Evolutionary conservation across 2,888 invertebrate genomes (phyloP).

Genomic region (Drosophila formosana): DNA sequence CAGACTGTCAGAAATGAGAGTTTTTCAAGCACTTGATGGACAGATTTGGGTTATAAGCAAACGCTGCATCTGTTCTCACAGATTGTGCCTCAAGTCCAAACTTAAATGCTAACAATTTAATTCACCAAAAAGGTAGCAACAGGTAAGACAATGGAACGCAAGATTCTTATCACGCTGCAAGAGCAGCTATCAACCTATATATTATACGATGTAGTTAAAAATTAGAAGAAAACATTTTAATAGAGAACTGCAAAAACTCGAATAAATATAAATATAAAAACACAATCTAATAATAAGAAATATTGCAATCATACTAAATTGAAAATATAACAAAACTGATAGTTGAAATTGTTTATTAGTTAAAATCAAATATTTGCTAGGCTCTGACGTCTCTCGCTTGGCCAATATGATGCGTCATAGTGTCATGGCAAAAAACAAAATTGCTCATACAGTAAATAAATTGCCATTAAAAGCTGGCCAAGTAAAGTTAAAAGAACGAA

Average conservation of each 20-base stretch:
- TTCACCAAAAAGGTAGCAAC: conserved; percentile 8
- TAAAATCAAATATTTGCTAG: conserved; percentile 6
- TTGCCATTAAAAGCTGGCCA: conserved; percentile 29
- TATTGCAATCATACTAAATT: background rate
- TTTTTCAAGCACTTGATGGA: conserved; percentile 54
- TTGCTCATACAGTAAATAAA: conserved; percentile 16
- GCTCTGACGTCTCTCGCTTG: conserved; percentile 15
- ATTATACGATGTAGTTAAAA: background rate
- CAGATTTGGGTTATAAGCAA: conserved; percentile 62
- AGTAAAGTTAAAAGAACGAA: conserved; percentile 41
- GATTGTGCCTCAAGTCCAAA: conserved; percentile 11
- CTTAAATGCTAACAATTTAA: conserved; percentile 24
- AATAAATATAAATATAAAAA: background rate
- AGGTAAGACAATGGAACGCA: conserved; percentile 7
- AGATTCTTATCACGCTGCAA: conserved; percentile 15
- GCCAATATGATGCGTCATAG: conserved; percentile 35
- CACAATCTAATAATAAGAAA: background rate
- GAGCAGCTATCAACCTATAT: conserved; percentile 1
- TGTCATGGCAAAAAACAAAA: conserved; percentile 5
- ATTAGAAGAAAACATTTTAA: background rate
- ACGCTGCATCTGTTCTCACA: conserved; percentile 28
- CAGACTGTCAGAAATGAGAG: conserved; percentile 38
- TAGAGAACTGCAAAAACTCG: background rate
- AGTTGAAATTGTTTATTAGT: too few species aligned
- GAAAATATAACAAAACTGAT: background rate